These are phyloP conservation scores for Clanis bilineata DNA, from an alignment of 2,888 invertebrate genomes.

Conservation along the genomic window DNA sequence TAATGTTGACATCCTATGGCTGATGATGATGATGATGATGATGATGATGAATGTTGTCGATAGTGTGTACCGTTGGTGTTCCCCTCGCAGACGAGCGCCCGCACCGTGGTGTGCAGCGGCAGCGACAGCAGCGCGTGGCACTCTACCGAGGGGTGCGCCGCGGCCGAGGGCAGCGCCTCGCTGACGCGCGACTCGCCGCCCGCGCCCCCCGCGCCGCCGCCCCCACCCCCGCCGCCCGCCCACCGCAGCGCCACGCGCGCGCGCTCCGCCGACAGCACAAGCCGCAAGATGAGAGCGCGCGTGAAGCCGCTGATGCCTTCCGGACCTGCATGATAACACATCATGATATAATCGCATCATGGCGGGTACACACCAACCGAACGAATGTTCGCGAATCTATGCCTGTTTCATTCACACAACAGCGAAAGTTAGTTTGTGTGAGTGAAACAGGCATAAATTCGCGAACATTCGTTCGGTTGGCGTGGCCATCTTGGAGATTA, in stretches of 20 bases:
- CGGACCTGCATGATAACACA: constrained; percentile 41
- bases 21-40: too few species aligned
- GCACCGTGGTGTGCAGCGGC: constrained; percentile 88
- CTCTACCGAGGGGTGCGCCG: constrained; percentile 82
- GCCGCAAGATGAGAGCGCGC: constrained; percentile 91
- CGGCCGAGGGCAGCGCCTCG: constrained; percentile 75
- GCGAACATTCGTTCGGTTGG: too few species aligned
- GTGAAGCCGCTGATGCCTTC: constrained; percentile 93
- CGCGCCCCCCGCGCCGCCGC: constrained; percentile 56
- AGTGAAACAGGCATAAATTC: too few species aligned
- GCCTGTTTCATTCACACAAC: too few species aligned
- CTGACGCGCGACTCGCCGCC: constrained; percentile 51
- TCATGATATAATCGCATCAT: too few species aligned
- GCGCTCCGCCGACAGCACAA: constrained; percentile 93
- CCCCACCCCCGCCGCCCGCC: constrained; percentile 52
- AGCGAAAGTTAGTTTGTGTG: too few species aligned
- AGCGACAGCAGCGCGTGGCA: constrained; percentile 88
- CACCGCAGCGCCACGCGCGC: constrained; percentile 87
- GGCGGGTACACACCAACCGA: too few species aligned
- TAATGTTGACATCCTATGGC: too few species aligned
- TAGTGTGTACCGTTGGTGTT: not conserved
- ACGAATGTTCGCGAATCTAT: too few species aligned
- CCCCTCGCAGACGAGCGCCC: constrained; percentile 82
- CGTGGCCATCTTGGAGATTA: too few species aligned
- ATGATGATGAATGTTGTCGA: too few species aligned